phyloP scores from a whole-genome alignment of 2,888 invertebrate genomes.

The Torymus auratus region DNA sequence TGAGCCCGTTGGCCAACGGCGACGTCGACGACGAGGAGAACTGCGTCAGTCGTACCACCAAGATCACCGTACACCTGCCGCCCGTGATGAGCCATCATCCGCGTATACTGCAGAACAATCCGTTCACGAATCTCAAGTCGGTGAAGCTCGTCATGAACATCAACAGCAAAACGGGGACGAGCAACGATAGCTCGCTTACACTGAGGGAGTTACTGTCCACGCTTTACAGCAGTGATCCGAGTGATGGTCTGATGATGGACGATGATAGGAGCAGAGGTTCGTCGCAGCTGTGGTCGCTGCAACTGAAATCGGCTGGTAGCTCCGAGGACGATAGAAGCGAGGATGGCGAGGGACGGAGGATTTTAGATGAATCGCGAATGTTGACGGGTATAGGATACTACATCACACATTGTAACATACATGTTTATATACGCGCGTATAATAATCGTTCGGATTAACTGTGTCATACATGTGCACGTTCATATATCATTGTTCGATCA shows the following conservation, averaged over 20 bases:
- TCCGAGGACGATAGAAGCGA: not conserved
- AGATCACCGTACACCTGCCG: conserved; percentile 61
- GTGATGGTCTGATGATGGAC: not conserved
- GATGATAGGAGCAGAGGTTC: not conserved
- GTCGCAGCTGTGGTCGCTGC: conserved; percentile 34
- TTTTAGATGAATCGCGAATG: conserved; percentile 45
- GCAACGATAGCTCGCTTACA: conserved; percentile 8
- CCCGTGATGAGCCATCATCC: conserved; percentile 36
- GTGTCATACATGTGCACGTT: no score
- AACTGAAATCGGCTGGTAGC: conserved; percentile 4
- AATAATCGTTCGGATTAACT: not conserved
- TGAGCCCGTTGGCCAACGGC: conserved; percentile 27
- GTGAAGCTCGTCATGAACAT: conserved; percentile 64
- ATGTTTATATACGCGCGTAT: not conserved
- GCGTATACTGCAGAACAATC: conserved; percentile 49
- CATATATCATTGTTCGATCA: no score
- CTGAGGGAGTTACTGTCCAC: conserved; percentile 22
- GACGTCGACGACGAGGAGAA: conserved; percentile 20
- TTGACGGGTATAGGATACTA: conserved; percentile 41
- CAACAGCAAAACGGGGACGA: conserved; percentile 42
- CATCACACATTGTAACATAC: not conserved
- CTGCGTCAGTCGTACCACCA: conserved; percentile 60
- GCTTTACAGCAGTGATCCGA: conserved; percentile 6
- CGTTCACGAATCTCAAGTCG: conserved; percentile 64
- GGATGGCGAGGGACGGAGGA: conserved; percentile 12